Conservation (phyloP, 1,140 invertebrate genomes). For the Stegodyphus dumicola region DNA sequence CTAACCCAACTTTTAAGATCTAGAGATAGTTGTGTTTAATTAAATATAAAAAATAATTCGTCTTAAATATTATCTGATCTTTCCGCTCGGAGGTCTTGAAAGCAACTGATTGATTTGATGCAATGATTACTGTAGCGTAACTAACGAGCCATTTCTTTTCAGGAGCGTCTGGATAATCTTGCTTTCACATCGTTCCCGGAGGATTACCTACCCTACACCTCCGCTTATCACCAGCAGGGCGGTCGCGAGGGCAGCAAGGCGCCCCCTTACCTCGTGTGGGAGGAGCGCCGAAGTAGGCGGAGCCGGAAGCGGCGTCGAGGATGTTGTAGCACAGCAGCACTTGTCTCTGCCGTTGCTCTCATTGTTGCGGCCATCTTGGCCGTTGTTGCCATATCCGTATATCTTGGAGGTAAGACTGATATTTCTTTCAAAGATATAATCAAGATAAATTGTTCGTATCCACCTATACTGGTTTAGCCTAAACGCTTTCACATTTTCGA, state of each 20-base stretch:
- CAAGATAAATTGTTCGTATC: too few relatives aligned
- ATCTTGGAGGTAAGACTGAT: slow-evolving; percentile 76
- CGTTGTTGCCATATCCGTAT: slow-evolving; percentile 80
- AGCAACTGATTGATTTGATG: not conserved
- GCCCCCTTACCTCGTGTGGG: slow-evolving; percentile 17
- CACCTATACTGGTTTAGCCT: too few relatives aligned
- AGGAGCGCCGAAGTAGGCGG: not conserved
- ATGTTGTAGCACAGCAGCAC: slow-evolving; percentile 21
- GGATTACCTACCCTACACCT: slow-evolving; percentile 62
- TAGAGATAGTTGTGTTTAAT: too few relatives aligned
- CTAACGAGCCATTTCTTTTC: not conserved
- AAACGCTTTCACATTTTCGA: too few relatives aligned
- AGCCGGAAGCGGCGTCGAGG: not conserved
- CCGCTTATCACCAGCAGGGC: slow-evolving; percentile 6
- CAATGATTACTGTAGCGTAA: not conserved
- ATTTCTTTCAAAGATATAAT: too few relatives aligned
- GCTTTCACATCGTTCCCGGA: slow-evolving; percentile 60
- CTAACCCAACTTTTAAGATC: too few relatives aligned
- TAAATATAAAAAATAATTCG: too few relatives aligned
- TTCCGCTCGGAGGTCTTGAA: too few relatives aligned
- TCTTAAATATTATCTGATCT: too few relatives aligned
- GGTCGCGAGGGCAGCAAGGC: not conserved
- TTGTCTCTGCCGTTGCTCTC: slow-evolving; percentile 72
- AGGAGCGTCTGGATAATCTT: slow-evolving; percentile 53
- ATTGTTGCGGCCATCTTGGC: slow-evolving; percentile 78